Evolutionary conservation across 2,888 invertebrate genomes (phyloP), one percentile per base, ranked within the genome.

Genomic region (Ichneumon xanthorius): DNA sequence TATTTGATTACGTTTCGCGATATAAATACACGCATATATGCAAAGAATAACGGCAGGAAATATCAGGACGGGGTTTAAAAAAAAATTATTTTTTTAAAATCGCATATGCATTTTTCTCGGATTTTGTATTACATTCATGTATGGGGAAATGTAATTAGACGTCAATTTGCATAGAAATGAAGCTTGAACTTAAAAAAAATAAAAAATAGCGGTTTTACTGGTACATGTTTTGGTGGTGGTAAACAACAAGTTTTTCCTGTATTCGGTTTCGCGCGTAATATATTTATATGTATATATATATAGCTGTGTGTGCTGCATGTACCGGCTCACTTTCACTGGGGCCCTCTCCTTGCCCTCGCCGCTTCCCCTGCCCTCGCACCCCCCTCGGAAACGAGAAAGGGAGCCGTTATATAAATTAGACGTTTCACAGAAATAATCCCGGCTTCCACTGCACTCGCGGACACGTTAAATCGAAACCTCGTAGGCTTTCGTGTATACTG

Each of bases 321-420:
- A 78, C 82, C 85, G 85, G 88, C 78, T 89, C 88, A 90, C 90
- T 90, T 90, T 90, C 90, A 90, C 90, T 89, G 73, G 82, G 75
- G 63, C 58, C 63, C 71, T 58, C 78, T 76, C 84, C 83, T 80
- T 82, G 87, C 65, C 65, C 67, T 65, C 22, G 14, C 26, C 33
- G 63, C 14, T n/a, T 30, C 63, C 68, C 58, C 58, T n/a, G 45
- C 50, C 70, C 37, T n/a, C 30, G 7, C 37, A 9, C 26, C 50
- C 48, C 30, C 22, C 37, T 22, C 30, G 16, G 58, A 55, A 58
- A 61, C 65, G 76, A 67, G 73, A 81, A 75, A 81, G 75, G 85
- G 76, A 72, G 85, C 84, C 45, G 89, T 92, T 92, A 92, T 90
- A 92, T 92, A 92, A 92, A 92, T 91, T 90, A 86, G 89, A 89